Conservation (phyloP, 64 coral and sea anemone genomes). For the Platygyra sinensis region DNA sequence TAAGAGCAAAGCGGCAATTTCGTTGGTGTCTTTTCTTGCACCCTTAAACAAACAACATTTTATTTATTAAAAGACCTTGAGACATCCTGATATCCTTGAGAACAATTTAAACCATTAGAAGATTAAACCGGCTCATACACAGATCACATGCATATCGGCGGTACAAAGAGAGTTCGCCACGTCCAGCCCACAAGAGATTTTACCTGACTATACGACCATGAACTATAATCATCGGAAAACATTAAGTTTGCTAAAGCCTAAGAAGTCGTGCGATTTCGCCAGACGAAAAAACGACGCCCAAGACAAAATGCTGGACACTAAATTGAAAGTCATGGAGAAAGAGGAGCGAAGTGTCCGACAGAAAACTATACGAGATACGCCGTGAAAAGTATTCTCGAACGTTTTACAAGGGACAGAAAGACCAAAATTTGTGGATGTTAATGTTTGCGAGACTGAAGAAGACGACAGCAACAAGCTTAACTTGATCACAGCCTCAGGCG, state of each 20-base stretch:
- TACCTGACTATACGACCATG: not conserved
- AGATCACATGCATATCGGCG: not conserved
- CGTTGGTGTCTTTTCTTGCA: not conserved
- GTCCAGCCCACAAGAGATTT: not conserved
- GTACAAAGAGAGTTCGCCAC: not conserved
- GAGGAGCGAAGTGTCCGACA: not conserved
- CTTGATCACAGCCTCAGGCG: not conserved
- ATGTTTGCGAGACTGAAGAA: conserved; percentile 3
- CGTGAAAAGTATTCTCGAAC: conserved; percentile 2
- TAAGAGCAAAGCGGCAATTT: not conserved
- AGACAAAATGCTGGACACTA: not conserved
- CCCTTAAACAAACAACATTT: conserved; percentile 16
- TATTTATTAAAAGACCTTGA: conserved; percentile 8
- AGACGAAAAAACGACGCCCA: not conserved
- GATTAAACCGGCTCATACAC: not conserved
- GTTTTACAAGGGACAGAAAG: not conserved
- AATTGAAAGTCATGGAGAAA: conserved; percentile 2
- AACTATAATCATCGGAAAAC: conserved; percentile 13
- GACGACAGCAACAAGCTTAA: not conserved
- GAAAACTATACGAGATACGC: conserved; percentile 3
- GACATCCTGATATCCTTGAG: conserved; percentile 1
- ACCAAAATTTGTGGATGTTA: conserved; percentile 6
- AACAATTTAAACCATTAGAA: conserved; percentile 1
- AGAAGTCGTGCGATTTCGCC: conserved; percentile 4
- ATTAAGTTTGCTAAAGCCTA: not conserved